These are phyloP conservation scores for Podarcis lilfordi DNA, from an alignment of 2,797 vertebrate genomes.

Conservation along the genomic window DNA sequence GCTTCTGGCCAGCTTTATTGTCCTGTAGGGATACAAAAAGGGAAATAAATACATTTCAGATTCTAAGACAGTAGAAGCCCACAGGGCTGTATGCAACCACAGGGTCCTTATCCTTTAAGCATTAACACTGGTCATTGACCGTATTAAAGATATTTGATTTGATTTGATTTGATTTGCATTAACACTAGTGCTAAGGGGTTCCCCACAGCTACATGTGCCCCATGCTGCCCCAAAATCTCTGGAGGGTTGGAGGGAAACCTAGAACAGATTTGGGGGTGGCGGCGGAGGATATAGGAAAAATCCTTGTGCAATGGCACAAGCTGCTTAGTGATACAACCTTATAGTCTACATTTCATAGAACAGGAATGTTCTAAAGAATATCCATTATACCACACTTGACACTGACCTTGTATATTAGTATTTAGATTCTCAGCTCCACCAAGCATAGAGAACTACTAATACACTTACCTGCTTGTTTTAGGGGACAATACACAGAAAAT, in stretches of 20 bases:
- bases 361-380: constrained; percentile 59
- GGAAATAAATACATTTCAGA: neutral
- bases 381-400: constrained; percentile 63
- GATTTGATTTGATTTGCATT: too few relatives aligned
- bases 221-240: too few relatives aligned
- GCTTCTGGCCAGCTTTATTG: neutral
- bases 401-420: constrained; percentile 50
- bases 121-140: too few relatives aligned
- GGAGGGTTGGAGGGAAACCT: too few relatives aligned
- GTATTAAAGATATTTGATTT: too few relatives aligned
- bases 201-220: too few relatives aligned
- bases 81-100: too few relatives aligned
- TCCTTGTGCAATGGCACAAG: too few relatives aligned
- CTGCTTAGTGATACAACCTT: constrained; percentile 18
- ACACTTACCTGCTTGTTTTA: neutral
- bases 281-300: too few relatives aligned
- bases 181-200: too few relatives aligned
- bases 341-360: constrained; percentile 58
- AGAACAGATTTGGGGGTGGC: too few relatives aligned
- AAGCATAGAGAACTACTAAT: neutral
- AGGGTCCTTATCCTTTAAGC: too few relatives aligned
- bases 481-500: constrained; percentile 69
- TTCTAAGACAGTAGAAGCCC: constrained; percentile 13
- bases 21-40: neutral
- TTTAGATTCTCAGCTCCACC: constrained; percentile 55